These are phyloP conservation scores for Drosophila suboccidentalis DNA, from an alignment of 2,888 invertebrate species.

Conservation along the genomic window DNA sequence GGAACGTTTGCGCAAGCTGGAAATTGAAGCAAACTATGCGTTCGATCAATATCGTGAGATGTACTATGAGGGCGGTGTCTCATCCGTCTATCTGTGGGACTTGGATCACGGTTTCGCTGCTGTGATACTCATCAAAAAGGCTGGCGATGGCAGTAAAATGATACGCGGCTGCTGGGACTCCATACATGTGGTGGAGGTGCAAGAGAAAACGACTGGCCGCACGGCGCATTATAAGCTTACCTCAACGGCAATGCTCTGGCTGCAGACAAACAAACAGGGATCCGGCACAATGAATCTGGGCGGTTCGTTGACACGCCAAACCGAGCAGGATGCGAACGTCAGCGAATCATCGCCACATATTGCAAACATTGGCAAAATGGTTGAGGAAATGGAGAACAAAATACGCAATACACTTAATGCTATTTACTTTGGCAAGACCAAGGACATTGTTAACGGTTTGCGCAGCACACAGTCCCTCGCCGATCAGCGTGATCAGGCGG, in stretches of 20 bases:
- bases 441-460: conserved; percentile 98
- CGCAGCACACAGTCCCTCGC: conserved; percentile 93
- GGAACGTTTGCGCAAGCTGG: conserved; percentile 96
- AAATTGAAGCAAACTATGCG: conserved; percentile 99
- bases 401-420: conserved; percentile 99
- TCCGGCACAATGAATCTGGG: conserved; percentile 99
- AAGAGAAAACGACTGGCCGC: conserved; percentile 97
- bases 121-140: conserved; percentile 99
- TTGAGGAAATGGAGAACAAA: conserved; percentile 99
- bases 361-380: conserved; percentile 99
- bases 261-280: conserved; percentile 98
- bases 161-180: conserved; percentile 99
- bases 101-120: conserved; percentile 99
- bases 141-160: conserved; percentile 98
- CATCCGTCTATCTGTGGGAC: conserved; percentile 99
- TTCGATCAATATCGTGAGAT: conserved; percentile 99
- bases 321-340: conserved; percentile 95
- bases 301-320: conserved; percentile 98
- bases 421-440: conserved; percentile 99
- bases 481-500: conserved; percentile 93
- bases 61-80: conserved; percentile 99
- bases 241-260: conserved; percentile 99
- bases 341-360: conserved; percentile 98
- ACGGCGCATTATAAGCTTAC: conserved; percentile 99
- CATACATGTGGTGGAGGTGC: conserved; percentile 99